Conservation (phyloP, 2,113 vertebrate genomes). For the Cyanoderma ruficeps region DNA sequence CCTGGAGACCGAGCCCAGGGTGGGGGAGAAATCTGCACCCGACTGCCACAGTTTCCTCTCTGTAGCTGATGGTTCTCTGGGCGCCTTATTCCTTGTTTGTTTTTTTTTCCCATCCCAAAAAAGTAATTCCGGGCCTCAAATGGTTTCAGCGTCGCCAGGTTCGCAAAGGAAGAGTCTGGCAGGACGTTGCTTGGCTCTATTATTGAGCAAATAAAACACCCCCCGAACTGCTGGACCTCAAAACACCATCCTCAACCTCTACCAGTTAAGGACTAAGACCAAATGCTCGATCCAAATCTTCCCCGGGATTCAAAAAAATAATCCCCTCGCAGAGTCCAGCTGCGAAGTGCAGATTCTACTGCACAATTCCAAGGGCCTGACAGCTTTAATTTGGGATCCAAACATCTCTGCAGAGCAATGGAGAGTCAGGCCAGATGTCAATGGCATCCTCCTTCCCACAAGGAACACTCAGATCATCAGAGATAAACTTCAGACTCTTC, state of each 20-base stretch:
- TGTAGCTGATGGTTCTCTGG: background rate
- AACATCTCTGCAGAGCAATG: background rate
- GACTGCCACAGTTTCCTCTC: background rate
- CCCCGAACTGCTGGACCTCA: background rate
- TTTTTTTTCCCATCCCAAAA: background rate
- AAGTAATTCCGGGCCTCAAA: background rate
- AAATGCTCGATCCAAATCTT: background rate
- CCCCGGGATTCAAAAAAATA: background rate
- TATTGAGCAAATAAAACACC: background rate
- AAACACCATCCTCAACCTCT: background rate
- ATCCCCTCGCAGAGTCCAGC: background rate
- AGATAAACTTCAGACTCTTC: background rate
- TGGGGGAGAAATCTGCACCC: background rate
- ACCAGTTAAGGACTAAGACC: background rate
- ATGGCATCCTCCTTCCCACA: background rate
- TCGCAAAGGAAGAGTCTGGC: background rate
- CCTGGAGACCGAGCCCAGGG: background rate
- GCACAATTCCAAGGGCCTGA: background rate
- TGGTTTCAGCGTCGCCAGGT: background rate
- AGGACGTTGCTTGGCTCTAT: background rate
- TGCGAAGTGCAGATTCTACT: background rate
- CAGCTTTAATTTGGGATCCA: background rate
- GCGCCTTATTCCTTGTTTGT: fast-evolving
- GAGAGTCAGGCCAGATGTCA: background rate
- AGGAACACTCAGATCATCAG: background rate